phyloP scores from a whole-genome alignment of 2,797 vertebrate species.

The Micropoecilia bifurca region DNA sequence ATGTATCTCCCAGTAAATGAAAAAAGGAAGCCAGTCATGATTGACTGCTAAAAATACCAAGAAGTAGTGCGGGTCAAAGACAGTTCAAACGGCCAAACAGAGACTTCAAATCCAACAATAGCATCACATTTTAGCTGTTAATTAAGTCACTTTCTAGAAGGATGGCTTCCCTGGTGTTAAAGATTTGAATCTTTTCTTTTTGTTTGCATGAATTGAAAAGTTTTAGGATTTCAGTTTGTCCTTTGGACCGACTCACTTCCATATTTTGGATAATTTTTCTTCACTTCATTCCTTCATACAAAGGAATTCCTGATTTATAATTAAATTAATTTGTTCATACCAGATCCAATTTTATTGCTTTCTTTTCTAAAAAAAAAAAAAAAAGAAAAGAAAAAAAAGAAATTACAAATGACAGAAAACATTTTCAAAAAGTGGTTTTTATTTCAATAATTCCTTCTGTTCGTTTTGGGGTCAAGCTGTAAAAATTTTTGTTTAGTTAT shows the following conservation, averaged over 20 bases:
- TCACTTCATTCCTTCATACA: neutral
- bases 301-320: neutral
- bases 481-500: too few relatives aligned
- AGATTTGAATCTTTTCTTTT: neutral
- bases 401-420: too few relatives aligned
- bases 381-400: too few relatives aligned
- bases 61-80: neutral
- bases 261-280: neutral
- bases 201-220: neutral
- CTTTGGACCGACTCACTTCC: neutral
- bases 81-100: neutral
- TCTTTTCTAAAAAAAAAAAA: too few relatives aligned
- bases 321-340: too few relatives aligned
- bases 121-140: neutral
- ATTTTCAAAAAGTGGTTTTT: too few relatives aligned
- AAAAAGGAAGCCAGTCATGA: neutral
- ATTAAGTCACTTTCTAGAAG: neutral
- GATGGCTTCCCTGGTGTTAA: neutral
- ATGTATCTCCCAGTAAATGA: neutral
- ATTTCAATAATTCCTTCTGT: too few relatives aligned
- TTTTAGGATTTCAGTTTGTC: neutral
- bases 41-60: neutral
- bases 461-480: too few relatives aligned
- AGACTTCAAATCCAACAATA: neutral
- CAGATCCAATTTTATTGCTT: too few relatives aligned